A percentile compares a stretch with the other conserved stretches of the same genome.
phyloP scores from a whole-genome alignment of 2,888 invertebrate species.

The Drosophila affinis region DNA sequence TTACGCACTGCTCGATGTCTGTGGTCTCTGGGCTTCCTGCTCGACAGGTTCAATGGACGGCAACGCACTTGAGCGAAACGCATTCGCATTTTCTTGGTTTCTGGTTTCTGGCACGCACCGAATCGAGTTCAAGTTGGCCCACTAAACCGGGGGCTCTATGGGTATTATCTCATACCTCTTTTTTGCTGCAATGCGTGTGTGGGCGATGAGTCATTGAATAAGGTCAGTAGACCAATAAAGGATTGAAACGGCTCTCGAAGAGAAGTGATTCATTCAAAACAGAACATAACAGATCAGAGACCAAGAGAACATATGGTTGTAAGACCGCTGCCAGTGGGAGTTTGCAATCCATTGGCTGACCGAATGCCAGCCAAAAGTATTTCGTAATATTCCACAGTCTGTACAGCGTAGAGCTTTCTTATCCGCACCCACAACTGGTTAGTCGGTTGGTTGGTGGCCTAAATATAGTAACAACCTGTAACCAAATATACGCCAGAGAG shows the following conservation, averaged over 20 bases:
- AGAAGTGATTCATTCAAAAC: no score
- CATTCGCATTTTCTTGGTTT: conserved; percentile 56
- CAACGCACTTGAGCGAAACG: conserved; percentile 50
- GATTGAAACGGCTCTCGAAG: no score
- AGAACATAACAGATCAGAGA: conserved; percentile 16
- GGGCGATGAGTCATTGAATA: no score
- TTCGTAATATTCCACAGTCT: conserved; percentile 30
- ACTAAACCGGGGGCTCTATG: conserved; percentile 31
- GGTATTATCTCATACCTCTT: conserved; percentile 11
- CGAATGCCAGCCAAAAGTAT: conserved; percentile 7
- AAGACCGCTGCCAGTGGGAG: conserved; percentile 2
- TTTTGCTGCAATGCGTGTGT: no score
- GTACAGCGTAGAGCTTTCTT: conserved; percentile 30
- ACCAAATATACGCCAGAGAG: conserved; percentile 37
- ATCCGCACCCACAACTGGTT: conserved; percentile 52
- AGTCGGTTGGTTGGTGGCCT: conserved; percentile 25
- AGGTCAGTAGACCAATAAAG: no score
- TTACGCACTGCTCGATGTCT: conserved; percentile 56
- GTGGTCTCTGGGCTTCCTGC: conserved; percentile 55
- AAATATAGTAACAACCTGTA: conserved; percentile 52
- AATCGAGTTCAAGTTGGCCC: conserved; percentile 55
- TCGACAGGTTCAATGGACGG: conserved; percentile 44
- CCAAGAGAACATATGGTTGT: not conserved
- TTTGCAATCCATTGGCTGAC: conserved; percentile 11
- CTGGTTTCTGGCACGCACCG: conserved; percentile 39